Base-by-base conservation (phyloP, 2,888 invertebrate species). In the Phania funesta region DNA sequence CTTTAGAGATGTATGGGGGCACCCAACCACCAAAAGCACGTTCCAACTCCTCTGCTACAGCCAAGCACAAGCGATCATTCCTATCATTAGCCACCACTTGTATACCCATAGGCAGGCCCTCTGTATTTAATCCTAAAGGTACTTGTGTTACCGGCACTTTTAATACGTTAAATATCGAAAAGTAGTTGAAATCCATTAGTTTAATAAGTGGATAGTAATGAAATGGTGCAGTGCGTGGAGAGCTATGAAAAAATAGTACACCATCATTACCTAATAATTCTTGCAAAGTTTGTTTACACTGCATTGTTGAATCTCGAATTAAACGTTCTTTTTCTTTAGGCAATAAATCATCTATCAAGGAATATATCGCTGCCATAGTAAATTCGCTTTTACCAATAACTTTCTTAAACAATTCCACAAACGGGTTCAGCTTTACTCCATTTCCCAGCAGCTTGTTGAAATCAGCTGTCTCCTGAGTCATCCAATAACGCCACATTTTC, bases 11-110 rank as follows among this genome's bases (percentile, higher is more conserved):
- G 80, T 92, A 92, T 5, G 96, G 95, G 82, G 95, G 93, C 46
- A 94, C 93, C 98, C 98, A 98, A 3, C 98, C 98, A 48, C 97
- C 98, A 88, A 98, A 98, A 1, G 94, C 94, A 85, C 93, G 94
- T 87, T 97, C 97, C 65, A 99, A 90, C 89, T 97, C 97, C 87
- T 94, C 93, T 1, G 98, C 98, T 2, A 98, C 95, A n/a, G 97
- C 96, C 60, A 99, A 90, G 84, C 97, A 96, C 56, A 97, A 89
- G 79, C 95, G 94, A 90, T 99, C 99, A 86, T 96, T 95, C 88
- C 96, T 93, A 83, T 94, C 93, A 73, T 94, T 95, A 3, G 95
- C 94, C n/a, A 98, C 93, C 1, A 97, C 95, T 92, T 98, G 98
- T 76, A 98, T 92, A 20, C 98, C 98, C 76, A 98, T 92, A 0